Base-by-base conservation (phyloP, 2,797 vertebrate genomes). In the Bradypus variegatus region DNA sequence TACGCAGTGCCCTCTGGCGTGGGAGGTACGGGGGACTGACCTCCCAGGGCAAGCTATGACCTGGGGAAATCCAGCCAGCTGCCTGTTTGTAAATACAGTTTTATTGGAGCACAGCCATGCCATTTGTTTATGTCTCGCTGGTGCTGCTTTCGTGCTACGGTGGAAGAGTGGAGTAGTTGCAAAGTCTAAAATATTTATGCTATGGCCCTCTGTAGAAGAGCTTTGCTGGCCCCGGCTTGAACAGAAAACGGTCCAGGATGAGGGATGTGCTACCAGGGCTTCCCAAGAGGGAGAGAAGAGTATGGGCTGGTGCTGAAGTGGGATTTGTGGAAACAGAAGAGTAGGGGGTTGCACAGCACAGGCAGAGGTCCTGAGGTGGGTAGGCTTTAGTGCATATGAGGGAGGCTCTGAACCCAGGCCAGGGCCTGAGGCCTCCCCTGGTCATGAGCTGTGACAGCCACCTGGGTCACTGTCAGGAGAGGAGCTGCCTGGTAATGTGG, bases 281-380 rank as follows among this genome's bases (percentile, higher is more conserved):
- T 80, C 38, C 58, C 8, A 1, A 75, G 64, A 55, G 48, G 13
- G 64, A 33, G 13, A 7, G 1, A 2, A 4, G 12, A 11, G 60
- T 45, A 23, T 1, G 14, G 64, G 12, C 75, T 1, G 2, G 77
- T 38, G 45, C 60, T 60, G 27, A 31, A 0, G 0, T 18, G n/a
- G 55, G 25, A 19, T 11, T 1, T 4, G 10, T 8, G 67, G 55
- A 62, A 87, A 76, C 19, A 14, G 53, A 60, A 15, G 60, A 21
- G 29, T 14, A 69, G 45, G 41, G 0, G 69, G 41, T 41, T 3
- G 76, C 76, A 50, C 16, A 53, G 77, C 45, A 3, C 5, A 2
- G 19, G 41, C 7, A 29, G n/a, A 85, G 84, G 75, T 75, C 79
- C 87, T 55, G 48, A 45, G 79, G 62, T 38, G 4, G 11, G 8